Percentiles rank a stretch among this genome's conserved stretches.
Conservation (phyloP, 2,113 vertebrate genomes). For the Kryptolebias marmoratus region DNA sequence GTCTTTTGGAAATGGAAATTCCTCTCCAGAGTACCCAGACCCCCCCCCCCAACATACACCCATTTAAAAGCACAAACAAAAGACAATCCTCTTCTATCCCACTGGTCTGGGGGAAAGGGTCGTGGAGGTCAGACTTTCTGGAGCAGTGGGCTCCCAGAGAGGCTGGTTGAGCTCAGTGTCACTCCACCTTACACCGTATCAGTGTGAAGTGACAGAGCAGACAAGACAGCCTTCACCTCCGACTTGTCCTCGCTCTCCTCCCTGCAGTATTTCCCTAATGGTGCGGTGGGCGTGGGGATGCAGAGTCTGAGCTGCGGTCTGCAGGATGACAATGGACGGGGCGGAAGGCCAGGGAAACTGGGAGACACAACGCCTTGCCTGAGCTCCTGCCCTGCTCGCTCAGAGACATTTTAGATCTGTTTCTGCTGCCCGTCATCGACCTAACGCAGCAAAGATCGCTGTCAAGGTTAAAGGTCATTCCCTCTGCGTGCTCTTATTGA, state of each 20-base stretch:
- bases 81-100: slow-evolving; percentile 45
- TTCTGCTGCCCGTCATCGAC: slow-evolving; percentile 43
- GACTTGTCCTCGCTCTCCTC: slow-evolving; percentile 33
- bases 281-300: slow-evolving; percentile 56
- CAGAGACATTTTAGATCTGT: slow-evolving; percentile 72
- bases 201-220: slow-evolving; percentile 75
- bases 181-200: slow-evolving; percentile 75
- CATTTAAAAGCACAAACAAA: slow-evolving; percentile 61
- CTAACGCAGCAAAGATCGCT: slow-evolving; percentile 53
- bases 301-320: slow-evolving; percentile 55
- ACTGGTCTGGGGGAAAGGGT: slow-evolving; percentile 48
- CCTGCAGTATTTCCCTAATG: slow-evolving; percentile 60
- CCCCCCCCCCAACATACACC: slow-evolving; percentile 37
- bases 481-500: slow-evolving; percentile 36
- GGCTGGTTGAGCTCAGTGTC: slow-evolving; percentile 71
- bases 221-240: slow-evolving; percentile 39
- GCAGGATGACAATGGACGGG: slow-evolving; percentile 61
- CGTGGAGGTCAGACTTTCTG: slow-evolving; percentile 56
- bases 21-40: slow-evolving; percentile 49
- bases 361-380: slow-evolving; percentile 46
- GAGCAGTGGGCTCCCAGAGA: slow-evolving; percentile 68
- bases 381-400: slow-evolving; percentile 60
- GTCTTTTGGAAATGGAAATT: slow-evolving; percentile 57
- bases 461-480: slow-evolving; percentile 56
- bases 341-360: slow-evolving; percentile 61